Evolutionary conservation across 1,140 invertebrate species (phyloP).

Genomic region (Aplysia californica): DNA sequence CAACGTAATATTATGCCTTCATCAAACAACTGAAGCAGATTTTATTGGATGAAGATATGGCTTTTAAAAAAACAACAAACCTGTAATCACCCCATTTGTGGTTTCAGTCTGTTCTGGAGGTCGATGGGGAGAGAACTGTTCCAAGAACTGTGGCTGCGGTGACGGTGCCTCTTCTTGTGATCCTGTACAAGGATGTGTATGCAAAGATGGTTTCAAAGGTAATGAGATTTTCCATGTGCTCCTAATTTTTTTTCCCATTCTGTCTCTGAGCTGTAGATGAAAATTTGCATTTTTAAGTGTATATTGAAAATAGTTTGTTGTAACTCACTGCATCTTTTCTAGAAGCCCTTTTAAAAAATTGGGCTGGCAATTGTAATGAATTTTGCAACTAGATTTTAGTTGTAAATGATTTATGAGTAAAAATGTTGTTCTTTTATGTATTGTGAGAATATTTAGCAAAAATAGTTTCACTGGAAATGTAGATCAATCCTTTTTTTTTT

Average conservation of each 20-base stretch:
- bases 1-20: background rate
- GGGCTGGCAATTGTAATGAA: too few species aligned
- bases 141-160: constrained; percentile 5
- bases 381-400: too few species aligned
- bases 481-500: too few species aligned
- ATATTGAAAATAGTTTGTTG: background rate
- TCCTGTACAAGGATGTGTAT: background rate
- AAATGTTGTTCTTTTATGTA: too few species aligned
- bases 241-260: background rate
- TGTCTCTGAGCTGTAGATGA: background rate
- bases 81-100: background rate
- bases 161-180: background rate
- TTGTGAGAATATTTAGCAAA: too few species aligned
- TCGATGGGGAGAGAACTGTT: constrained; percentile 4
- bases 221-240: background rate
- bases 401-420: too few species aligned
- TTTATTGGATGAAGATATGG: background rate
- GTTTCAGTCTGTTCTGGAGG: constrained; percentile 1
- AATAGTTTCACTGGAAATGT: too few species aligned
- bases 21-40: background rate
- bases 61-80: background rate
- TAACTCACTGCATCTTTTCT: too few species aligned
- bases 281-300: background rate
- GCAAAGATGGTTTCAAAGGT: constrained; percentile 21
- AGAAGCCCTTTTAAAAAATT: too few species aligned